These are phyloP conservation scores for Blennius ocellaris DNA, from an alignment of 2,113 vertebrate genomes.

Conservation along the genomic window DNA sequence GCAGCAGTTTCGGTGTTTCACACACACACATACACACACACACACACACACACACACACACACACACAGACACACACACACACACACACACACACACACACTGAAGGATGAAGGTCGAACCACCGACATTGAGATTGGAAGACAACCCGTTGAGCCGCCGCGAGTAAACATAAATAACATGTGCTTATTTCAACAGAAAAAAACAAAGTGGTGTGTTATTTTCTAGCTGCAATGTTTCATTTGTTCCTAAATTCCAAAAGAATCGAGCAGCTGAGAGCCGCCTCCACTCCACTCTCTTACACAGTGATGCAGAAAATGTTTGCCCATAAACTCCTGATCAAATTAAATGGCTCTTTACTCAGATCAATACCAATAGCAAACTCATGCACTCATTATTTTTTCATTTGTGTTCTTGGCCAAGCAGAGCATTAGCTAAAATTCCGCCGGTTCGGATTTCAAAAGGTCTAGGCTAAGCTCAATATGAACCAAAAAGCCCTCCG, in stretches of 20 bases:
- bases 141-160: too few species aligned
- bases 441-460: constrained; percentile 43
- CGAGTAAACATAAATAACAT: too few species aligned
- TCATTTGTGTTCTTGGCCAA: constrained; percentile 34
- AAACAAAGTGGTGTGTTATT: too few species aligned
- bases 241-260: background rate
- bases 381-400: background rate
- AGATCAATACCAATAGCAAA: constrained; percentile 20
- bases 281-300: background rate
- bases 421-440: constrained; percentile 24
- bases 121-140: too few species aligned
- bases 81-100: too few species aligned
- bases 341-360: background rate
- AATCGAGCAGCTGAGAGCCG: background rate
- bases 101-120: too few species aligned
- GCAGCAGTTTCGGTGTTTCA: too few species aligned
- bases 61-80: too few species aligned
- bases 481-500: constrained; percentile 26
- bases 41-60: too few species aligned
- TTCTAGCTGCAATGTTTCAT: background rate
- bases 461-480: constrained; percentile 49
- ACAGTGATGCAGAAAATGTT: background rate
- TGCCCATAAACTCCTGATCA: constrained; percentile 3
- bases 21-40: too few species aligned
- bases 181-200: too few species aligned